Evolutionary conservation across 23 tunicate species (phyloP).

Genomic region (Corella eumyota): DNA sequence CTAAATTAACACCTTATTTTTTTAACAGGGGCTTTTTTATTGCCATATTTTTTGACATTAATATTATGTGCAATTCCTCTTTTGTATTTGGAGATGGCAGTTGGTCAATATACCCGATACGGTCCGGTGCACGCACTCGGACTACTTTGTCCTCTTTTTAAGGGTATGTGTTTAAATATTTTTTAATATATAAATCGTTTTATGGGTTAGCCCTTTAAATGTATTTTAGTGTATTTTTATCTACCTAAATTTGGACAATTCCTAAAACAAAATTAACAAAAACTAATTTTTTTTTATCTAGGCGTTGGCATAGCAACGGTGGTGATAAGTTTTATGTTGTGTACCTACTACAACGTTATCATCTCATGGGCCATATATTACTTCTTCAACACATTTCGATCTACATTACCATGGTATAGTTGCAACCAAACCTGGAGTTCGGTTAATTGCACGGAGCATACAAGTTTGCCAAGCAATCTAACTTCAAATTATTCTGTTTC

Average conservation of each 20-base stretch:
- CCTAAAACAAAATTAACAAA: background rate
- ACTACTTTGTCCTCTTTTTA: constrained; percentile 64
- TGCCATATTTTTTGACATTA: constrained; percentile 82
- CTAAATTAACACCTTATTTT: too few species aligned
- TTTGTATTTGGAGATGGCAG: constrained; percentile 80
- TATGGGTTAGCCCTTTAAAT: too few species aligned
- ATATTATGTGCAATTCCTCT: constrained; percentile 71
- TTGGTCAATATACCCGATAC: constrained; percentile 67
- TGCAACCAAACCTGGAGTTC: constrained; percentile 72
- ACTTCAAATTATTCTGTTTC: constrained; percentile 11
- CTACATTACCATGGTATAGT: constrained; percentile 67
- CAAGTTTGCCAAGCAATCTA: background rate
- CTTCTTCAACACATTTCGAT: constrained; percentile 58
- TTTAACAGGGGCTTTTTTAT: constrained; percentile 77
- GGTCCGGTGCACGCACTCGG: constrained; percentile 77
- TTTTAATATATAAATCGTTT: too few species aligned
- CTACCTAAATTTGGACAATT: background rate
- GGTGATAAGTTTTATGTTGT: constrained; percentile 62
- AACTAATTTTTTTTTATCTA: constrained; percentile 5
- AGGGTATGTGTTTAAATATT: constrained; percentile 35
- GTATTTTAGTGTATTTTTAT: too few species aligned
- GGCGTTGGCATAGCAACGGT: constrained; percentile 84
- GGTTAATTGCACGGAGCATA: constrained; percentile 20
- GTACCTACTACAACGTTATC: constrained; percentile 82
- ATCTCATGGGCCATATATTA: constrained; percentile 83